These are phyloP conservation scores for Drosophila anceps DNA, from an alignment of 2,888 invertebrate genomes.

Conservation along the genomic window DNA sequence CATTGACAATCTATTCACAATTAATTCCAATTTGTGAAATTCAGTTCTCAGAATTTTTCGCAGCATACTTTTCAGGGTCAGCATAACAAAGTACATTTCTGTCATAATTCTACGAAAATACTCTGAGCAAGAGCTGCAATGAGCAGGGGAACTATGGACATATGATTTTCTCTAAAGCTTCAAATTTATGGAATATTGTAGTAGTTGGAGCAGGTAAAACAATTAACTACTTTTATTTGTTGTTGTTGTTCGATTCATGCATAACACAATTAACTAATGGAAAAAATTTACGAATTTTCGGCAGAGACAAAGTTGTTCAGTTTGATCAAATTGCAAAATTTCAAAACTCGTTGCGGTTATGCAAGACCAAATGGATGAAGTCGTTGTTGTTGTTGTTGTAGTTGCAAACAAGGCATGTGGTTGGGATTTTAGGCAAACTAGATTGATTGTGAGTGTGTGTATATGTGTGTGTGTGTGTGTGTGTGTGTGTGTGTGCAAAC, in stretches of 20 bases:
- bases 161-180: not conserved
- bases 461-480: constrained; percentile 7
- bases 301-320: constrained; percentile 4
- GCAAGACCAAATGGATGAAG: not conserved
- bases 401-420: constrained; percentile 37
- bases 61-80: constrained; percentile 11
- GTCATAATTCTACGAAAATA: not conserved
- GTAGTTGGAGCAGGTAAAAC: not conserved
- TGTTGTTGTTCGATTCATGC: constrained; percentile 5
- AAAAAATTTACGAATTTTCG: not conserved
- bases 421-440: constrained; percentile 27
- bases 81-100: not conserved
- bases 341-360: constrained; percentile 47
- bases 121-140: not conserved
- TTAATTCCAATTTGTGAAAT: not conserved
- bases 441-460: constrained; percentile 7
- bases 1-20: no score
- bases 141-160: not conserved
- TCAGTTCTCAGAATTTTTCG: not conserved
- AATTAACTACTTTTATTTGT: constrained; percentile 5
- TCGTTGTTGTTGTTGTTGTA: constrained; percentile 9
- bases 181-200: not conserved
- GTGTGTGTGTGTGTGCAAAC: constrained; percentile 13
- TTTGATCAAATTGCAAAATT: constrained; percentile 29
- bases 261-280: constrained; percentile 24